A percentile compares a stretch with the other conserved stretches of the same genome.
Conservation (phyloP, 2,797 vertebrate species). For the Pseudomugil gertrudae region DNA sequence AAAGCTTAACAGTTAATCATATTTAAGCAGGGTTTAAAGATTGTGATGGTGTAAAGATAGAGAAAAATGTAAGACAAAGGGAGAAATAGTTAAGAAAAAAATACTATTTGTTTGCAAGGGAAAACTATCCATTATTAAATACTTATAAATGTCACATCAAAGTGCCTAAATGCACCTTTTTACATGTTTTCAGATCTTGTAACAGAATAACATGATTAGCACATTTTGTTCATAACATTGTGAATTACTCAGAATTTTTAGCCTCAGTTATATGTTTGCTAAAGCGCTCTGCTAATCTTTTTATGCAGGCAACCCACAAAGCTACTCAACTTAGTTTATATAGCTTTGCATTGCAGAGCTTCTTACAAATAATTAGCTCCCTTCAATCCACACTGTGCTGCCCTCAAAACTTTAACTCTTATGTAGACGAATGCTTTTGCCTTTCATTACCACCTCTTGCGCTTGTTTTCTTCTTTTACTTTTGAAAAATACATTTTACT, state of each 20-base stretch:
- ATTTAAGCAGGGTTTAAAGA: neutral
- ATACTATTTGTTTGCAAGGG: neutral
- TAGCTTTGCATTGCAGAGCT: slow-evolving; percentile 65
- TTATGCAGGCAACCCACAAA: slow-evolving; percentile 53
- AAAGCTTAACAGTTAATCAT: neutral
- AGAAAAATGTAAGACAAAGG: neutral
- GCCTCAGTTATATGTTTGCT: neutral
- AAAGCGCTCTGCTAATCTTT: slow-evolving; percentile 30
- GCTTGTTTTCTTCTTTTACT: too few relatives aligned
- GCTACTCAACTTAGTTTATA: slow-evolving; percentile 63
- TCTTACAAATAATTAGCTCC: slow-evolving; percentile 71
- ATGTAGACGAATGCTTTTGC: neutral
- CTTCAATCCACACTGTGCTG: slow-evolving; percentile 56
- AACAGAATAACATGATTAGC: neutral
- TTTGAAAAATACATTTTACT: neutral
- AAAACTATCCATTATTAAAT: neutral
- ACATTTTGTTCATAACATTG: slow-evolving; percentile 1
- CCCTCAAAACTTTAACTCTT: slow-evolving; percentile 53
- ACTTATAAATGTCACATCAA: too few relatives aligned
- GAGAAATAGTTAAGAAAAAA: neutral
- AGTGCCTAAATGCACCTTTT: neutral
- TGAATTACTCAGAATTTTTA: neutral
- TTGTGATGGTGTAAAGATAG: neutral
- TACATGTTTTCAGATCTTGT: neutral
- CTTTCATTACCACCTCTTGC: neutral